A percentile compares a stretch with the other conserved stretches of the same genome.
These are phyloP conservation scores for Drosophila ohnishii DNA, from an alignment of 1,140 invertebrate genomes.

Conservation along the genomic window DNA sequence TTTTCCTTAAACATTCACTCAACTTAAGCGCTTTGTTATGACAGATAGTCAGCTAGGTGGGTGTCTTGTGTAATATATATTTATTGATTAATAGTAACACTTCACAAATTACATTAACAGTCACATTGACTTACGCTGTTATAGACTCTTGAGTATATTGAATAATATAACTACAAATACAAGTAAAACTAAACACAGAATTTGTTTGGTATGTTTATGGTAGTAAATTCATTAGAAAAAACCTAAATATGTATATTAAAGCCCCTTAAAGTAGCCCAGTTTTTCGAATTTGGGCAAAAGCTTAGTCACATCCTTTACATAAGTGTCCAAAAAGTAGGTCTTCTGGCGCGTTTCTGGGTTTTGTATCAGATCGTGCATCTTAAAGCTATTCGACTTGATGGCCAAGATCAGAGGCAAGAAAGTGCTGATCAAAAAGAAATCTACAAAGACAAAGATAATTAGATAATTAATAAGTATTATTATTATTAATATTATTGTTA, in stretches of 20 bases:
- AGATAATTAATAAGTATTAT: no score
- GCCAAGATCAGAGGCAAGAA: constrained; percentile 43
- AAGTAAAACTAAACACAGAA: neutral
- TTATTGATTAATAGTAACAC: constrained; percentile 4
- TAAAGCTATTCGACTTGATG: constrained; percentile 12
- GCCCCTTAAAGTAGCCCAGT: constrained; percentile 50
- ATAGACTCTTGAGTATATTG: neutral
- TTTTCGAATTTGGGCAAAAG: constrained; percentile 52
- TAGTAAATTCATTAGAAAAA: neutral
- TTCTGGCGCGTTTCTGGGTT: constrained; percentile 32
- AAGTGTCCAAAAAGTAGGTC: constrained; percentile 31
- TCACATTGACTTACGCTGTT: neutral
- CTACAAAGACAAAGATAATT: constrained; percentile 16
- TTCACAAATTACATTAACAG: neutral
- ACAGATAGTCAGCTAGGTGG: neutral
- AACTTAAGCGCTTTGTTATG: neutral
- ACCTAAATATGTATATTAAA: constrained; percentile 1
- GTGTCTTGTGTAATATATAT: neutral
- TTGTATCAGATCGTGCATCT: constrained; percentile 18
- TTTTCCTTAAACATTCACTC: neutral
- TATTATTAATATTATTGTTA: no score
- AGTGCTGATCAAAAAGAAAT: constrained; percentile 48
- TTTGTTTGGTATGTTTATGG: neutral
- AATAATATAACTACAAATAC: neutral
- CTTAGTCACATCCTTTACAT: constrained; percentile 44